Percentiles rank a stretch among this genome's conserved stretches.
Conservation (phyloP, 2,113 vertebrate genomes). For the Buteo buteo region DNA sequence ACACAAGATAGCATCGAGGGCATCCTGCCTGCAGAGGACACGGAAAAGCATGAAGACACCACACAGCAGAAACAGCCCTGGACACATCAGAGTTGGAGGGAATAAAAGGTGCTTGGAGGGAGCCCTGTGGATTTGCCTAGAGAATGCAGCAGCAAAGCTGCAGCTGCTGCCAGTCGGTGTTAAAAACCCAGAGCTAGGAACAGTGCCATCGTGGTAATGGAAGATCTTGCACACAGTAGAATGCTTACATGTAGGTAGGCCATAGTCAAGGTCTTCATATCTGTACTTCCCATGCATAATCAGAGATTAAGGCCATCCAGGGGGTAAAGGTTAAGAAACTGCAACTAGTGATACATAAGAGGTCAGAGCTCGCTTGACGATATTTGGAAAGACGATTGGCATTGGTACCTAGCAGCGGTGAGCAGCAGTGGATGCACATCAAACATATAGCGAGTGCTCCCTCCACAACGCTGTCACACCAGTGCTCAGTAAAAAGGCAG, state of each 20-base stretch:
- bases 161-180: neutral
- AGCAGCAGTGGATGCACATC: neutral
- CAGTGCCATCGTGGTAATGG: neutral
- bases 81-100: neutral
- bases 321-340: neutral
- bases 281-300: neutral
- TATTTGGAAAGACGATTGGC: neutral
- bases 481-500: fast-evolving
- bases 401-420: neutral
- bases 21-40: neutral
- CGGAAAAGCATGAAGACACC: neutral
- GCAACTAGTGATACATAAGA: too few relatives aligned
- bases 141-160: neutral
- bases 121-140: neutral
- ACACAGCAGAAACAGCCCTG: neutral
- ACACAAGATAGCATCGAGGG: fast-evolving
- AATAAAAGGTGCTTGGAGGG: neutral
- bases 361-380: neutral
- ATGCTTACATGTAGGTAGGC: neutral
- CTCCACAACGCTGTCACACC: neutral
- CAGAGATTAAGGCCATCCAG: neutral
- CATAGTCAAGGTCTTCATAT: neutral
- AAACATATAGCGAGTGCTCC: neutral
- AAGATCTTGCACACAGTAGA: neutral
- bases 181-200: neutral